These are phyloP conservation scores for Notocelia uddmanniana DNA, from an alignment of 2,888 invertebrate species.

Conservation along the genomic window DNA sequence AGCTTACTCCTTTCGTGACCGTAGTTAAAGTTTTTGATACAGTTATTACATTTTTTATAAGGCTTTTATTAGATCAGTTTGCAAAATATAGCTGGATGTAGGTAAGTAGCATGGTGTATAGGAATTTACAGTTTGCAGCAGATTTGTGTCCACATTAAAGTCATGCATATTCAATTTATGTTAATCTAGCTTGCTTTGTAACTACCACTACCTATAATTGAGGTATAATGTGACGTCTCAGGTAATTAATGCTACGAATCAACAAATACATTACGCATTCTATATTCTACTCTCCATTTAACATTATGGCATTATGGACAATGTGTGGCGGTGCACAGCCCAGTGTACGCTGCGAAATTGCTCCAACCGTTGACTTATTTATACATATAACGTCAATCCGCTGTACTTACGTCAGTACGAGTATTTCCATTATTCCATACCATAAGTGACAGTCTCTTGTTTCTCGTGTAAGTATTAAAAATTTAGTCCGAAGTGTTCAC, in stretches of 20 bases:
- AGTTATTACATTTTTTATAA: slow-evolving; percentile 48
- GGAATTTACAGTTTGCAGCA: slow-evolving; percentile 8
- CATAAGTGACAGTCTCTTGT: too few species aligned
- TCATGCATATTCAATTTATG: slow-evolving; percentile 45
- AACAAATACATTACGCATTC: not conserved
- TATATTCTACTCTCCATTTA: not conserved
- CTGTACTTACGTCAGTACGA: too few species aligned
- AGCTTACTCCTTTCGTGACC: slow-evolving; percentile 46
- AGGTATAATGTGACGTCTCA: slow-evolving; percentile 14
- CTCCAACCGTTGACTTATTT: too few species aligned
- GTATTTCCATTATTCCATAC: too few species aligned
- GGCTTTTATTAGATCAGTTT: not conserved
- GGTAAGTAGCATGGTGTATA: not conserved
- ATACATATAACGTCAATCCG: too few species aligned
- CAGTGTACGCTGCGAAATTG: not conserved
- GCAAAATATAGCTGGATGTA: not conserved
- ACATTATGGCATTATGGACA: not conserved
- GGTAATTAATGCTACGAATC: slow-evolving; percentile 26
- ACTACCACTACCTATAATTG: slow-evolving; percentile 13
- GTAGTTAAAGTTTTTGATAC: slow-evolving; percentile 59
- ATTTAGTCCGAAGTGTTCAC: too few species aligned
- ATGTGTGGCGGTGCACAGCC: not conserved
- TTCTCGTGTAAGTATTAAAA: too few species aligned
- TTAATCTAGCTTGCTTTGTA: slow-evolving; percentile 30
- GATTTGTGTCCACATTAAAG: slow-evolving; percentile 21